Evolutionary conservation across 1,140 invertebrate genomes (phyloP).

Genomic region (Cataglyphis hispanica): DNA sequence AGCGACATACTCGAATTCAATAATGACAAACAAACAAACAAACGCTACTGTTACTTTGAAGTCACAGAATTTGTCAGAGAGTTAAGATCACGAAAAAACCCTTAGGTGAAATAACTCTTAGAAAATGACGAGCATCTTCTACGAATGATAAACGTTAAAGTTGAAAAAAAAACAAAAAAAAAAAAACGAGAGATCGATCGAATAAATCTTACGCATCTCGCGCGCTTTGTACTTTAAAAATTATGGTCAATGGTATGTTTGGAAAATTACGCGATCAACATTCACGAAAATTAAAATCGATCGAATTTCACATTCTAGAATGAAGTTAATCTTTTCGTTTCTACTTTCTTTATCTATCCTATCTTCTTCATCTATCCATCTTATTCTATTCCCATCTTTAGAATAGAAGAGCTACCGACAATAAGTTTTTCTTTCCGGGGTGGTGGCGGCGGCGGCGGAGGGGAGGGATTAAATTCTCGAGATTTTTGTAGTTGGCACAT

Average conservation of each 20-base stretch:
- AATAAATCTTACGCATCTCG: background rate
- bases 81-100: background rate
- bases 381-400: too few relatives aligned
- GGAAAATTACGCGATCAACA: too few relatives aligned
- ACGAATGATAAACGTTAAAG: background rate
- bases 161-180: too few relatives aligned
- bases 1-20: background rate
- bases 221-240: too few relatives aligned
- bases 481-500: background rate
- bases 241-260: too few relatives aligned
- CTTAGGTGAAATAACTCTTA: background rate
- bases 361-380: too few relatives aligned
- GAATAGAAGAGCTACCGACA: too few relatives aligned
- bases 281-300: too few relatives aligned
- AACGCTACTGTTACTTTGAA: background rate
- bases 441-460: too few relatives aligned
- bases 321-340: too few relatives aligned
- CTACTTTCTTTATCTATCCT: too few relatives aligned
- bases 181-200: background rate
- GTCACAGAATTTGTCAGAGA: background rate
- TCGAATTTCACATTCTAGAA: too few relatives aligned
- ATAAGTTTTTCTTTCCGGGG: background rate
- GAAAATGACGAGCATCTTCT: background rate
- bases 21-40: slow-evolving; percentile 20
- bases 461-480: background rate